phyloP scores from a whole-genome alignment of 2,888 invertebrate species.

The Drosophila macrospina region DNA sequence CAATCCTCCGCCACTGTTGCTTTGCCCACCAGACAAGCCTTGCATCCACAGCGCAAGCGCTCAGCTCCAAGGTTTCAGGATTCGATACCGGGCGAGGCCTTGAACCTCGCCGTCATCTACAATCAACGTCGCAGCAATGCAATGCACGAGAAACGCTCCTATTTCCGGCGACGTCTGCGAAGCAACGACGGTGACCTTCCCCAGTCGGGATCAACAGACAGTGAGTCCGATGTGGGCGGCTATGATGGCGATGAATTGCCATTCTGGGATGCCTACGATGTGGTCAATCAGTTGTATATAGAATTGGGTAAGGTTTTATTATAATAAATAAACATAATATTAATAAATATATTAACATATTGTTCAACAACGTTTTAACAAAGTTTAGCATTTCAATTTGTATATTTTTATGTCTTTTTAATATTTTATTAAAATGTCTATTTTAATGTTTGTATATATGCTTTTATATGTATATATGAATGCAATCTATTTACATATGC shows the following conservation, averaged over 20 bases:
- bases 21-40: constrained; percentile 19
- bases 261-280: constrained; percentile 96
- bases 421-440: too few species aligned
- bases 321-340: too few species aligned
- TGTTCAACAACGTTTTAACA: too few species aligned
- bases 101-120: constrained; percentile 81
- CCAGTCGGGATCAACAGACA: constrained; percentile 36
- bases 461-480: too few species aligned
- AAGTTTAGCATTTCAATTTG: too few species aligned
- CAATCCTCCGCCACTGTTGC: constrained; percentile 64
- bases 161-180: constrained; percentile 70
- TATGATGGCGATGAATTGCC: constrained; percentile 86
- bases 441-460: too few species aligned
- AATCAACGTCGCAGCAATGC: constrained; percentile 81
- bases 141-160: constrained; percentile 80
- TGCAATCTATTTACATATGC: too few species aligned
- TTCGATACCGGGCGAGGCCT: constrained; percentile 50
- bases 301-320: constrained; percentile 88
- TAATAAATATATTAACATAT: too few species aligned
- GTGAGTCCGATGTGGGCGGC: constrained; percentile 61
- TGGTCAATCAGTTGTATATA: constrained; percentile 95
- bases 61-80: constrained; percentile 28
- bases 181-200: constrained; percentile 69
- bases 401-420: too few species aligned
- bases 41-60: constrained; percentile 52